A percentile compares a stretch with the other conserved stretches of the same genome.
Conservation (phyloP, 2,113 vertebrate species). For the Sapajus apella region DNA sequence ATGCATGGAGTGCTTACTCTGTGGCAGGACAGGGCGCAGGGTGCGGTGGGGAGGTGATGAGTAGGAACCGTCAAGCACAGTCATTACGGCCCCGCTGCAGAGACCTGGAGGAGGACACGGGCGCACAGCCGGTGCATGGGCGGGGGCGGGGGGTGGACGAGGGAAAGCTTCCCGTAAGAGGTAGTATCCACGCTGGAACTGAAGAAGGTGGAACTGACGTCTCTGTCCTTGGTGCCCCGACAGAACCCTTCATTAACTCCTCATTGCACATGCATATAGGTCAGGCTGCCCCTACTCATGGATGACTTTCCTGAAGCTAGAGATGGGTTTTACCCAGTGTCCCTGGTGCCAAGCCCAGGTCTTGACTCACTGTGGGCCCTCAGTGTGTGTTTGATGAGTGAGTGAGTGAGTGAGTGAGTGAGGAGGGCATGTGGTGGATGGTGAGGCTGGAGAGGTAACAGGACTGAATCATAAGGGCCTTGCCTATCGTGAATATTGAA, state of each 20-base stretch:
- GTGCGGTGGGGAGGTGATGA: background rate
- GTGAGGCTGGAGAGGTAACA: background rate
- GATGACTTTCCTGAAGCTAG: background rate
- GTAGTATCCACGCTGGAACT: background rate
- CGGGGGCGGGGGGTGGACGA: no score
- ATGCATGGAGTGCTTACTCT: rapidly evolving
- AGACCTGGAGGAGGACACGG: background rate
- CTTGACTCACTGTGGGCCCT: background rate
- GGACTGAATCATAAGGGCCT: background rate
- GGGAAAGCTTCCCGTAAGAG: rapidly evolving
- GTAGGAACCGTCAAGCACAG: background rate
- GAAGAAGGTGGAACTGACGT: background rate
- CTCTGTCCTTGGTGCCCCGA: background rate
- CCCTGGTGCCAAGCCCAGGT: background rate
- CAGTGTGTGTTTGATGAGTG: no score
- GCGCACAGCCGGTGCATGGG: background rate
- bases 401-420: background rate
- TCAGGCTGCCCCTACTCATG: background rate
- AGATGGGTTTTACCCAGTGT: background rate
- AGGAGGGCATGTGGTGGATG: background rate
- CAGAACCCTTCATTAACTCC: background rate
- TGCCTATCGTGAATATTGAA: background rate
- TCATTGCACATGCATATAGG: background rate
- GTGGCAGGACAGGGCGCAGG: no score
- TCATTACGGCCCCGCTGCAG: background rate